Conservation (phyloP, 2,113 vertebrate species). For the Sclerurus mexicanus region DNA sequence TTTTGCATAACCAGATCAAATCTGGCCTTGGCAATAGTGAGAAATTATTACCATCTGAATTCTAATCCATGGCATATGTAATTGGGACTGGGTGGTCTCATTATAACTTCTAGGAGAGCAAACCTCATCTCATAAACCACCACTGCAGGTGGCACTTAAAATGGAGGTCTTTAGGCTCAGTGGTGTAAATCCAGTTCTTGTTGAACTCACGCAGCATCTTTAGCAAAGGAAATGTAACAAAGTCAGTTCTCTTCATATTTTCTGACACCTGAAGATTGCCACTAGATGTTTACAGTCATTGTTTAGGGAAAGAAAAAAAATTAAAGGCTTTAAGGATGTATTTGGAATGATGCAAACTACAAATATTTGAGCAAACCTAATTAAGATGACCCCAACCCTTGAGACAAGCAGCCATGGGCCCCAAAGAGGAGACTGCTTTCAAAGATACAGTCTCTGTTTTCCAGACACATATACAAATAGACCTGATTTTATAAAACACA, state of each 20-base stretch:
- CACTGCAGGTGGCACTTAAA: slow-evolving; percentile 57
- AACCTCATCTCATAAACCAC: slow-evolving; percentile 51
- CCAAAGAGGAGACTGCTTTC: neutral
- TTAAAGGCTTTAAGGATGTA: neutral
- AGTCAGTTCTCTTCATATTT: neutral
- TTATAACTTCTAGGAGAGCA: slow-evolving; percentile 39
- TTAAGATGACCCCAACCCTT: neutral
- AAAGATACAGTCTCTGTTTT: neutral
- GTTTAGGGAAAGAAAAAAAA: neutral
- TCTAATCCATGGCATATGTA: slow-evolving; percentile 58
- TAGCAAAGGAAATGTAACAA: neutral
- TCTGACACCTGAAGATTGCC: neutral
- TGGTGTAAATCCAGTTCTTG: neutral
- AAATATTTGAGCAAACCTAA: neutral
- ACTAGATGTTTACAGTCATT: neutral
- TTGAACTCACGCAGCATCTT: neutral
- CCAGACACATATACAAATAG: neutral
- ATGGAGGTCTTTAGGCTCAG: neutral
- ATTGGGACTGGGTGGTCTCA: slow-evolving; percentile 37
- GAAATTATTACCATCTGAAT: slow-evolving; percentile 65
- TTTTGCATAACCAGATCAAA: slow-evolving; percentile 24
- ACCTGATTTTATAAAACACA: neutral
- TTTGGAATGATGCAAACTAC: neutral
- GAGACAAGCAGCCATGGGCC: neutral
- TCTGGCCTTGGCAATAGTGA: slow-evolving; percentile 37